Percentiles rank a stretch among this genome's conserved stretches.
Conservation (phyloP, 2,888 invertebrate species). For the Hermaeophaga mercurialis region DNA sequence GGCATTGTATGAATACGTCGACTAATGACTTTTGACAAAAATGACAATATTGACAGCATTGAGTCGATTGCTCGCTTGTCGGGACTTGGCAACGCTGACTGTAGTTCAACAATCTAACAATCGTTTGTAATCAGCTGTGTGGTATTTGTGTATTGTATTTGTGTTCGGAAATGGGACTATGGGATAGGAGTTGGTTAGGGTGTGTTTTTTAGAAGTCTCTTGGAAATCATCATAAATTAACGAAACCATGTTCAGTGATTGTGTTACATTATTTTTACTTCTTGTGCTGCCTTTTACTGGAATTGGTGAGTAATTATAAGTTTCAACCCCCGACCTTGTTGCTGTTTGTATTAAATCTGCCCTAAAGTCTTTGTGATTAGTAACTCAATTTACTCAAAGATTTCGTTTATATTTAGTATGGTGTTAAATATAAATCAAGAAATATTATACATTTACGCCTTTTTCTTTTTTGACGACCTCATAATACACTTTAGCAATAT, state of each 20-base stretch:
- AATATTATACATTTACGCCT: not conserved
- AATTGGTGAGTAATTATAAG: conserved; percentile 65
- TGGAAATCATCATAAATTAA: conserved; percentile 27
- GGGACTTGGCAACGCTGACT: not conserved
- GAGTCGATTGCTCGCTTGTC: not conserved
- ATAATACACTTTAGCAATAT: no score
- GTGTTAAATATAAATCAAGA: not conserved
- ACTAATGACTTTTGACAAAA: no score
- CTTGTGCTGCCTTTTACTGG: conserved; percentile 72
- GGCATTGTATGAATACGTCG: no score
- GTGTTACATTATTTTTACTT: conserved; percentile 68
- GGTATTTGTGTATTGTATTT: conserved; percentile 9
- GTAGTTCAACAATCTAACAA: conserved; percentile 1
- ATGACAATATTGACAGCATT: not conserved
- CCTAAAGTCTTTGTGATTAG: conserved; percentile 7
- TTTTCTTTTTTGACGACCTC: conserved; percentile 3
- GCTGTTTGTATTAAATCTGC: conserved; percentile 18
- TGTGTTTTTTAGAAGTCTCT: conserved; percentile 36
- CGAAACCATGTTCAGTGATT: conserved; percentile 46
- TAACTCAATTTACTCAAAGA: not conserved
- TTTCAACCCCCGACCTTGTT: conserved; percentile 30
- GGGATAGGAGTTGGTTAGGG: conserved; percentile 36
- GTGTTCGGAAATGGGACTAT: conserved; percentile 24
- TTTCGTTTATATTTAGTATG: not conserved
- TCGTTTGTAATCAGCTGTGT: conserved; percentile 13